A percentile compares a stretch with the other conserved stretches of the same genome.
Evolutionary conservation across 1,140 invertebrate genomes (phyloP).

Genomic region (Drosophila murphyi): DNA sequence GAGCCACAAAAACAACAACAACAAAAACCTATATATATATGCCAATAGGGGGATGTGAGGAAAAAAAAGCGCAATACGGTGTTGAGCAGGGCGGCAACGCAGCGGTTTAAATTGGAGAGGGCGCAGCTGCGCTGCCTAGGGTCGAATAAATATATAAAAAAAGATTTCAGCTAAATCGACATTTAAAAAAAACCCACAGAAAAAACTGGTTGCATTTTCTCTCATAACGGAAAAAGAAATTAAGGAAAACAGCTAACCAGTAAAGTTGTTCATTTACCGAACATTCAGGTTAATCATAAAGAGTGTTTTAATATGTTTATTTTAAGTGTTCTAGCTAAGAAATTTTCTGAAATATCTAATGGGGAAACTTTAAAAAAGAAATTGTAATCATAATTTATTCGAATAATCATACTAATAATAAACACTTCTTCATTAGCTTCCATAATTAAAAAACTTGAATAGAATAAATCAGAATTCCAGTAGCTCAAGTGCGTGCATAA

Average conservation of each 20-base stretch:
- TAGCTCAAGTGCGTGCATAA: background rate
- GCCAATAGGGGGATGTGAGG: slow-evolving; percentile 2
- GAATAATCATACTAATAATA: background rate
- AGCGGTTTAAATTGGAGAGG: background rate
- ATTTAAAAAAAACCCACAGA: slow-evolving; percentile 34
- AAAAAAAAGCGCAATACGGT: slow-evolving; percentile 8
- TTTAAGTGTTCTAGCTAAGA: background rate
- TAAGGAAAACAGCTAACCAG: background rate
- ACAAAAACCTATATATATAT: slow-evolving; percentile 37
- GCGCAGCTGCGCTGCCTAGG: slow-evolving; percentile 1
- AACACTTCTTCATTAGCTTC: background rate
- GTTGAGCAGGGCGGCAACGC: background rate
- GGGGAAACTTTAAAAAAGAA: background rate
- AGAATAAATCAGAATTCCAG: background rate
- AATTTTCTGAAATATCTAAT: background rate
- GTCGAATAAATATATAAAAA: slow-evolving; percentile 14
- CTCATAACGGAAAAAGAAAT: slow-evolving; percentile 24
- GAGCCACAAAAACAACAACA: slow-evolving; percentile 70
- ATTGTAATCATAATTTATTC: no score
- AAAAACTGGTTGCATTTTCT: slow-evolving; percentile 12
- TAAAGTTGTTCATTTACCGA: background rate
- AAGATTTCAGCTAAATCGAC: slow-evolving; percentile 34
- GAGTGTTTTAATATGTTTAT: no score
- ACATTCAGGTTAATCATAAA: no score
- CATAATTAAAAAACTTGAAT: slow-evolving; percentile 10